Base-by-base conservation (phyloP, 2,888 invertebrate genomes). In the Pyrrhosoma nymphula region DNA sequence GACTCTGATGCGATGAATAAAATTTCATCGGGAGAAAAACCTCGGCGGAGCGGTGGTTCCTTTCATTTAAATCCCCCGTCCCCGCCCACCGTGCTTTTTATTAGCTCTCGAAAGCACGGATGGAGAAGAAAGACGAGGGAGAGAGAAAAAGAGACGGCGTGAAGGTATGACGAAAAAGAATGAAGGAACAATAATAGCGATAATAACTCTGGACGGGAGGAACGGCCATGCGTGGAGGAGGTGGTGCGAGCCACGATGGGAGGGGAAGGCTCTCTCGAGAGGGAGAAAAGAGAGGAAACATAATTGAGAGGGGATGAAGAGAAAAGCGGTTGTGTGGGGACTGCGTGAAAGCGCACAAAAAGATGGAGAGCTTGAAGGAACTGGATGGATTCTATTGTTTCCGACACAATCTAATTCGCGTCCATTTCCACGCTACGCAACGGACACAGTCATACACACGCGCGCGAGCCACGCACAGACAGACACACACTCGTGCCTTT, bases 1-100 rank as follows among this genome's bases (percentile, higher is more conserved):
- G 82, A 82, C 82, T n/a, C n/a, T 82, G 82, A 82, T 82, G 82
- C 82, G 82, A 82, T 82, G 82, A 82, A 82, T 82, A 35, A 82
- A 82, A 82, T 82, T 47, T 82, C 82, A 35, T 35, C 82, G 16
- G 8, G 82, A 82, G 82, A 82, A 82, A 82, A 82, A 82, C 30
- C 82, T 82, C 82, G 16, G 82, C 10, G 60, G n/a, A n/a, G n/a
- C 82, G 60, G 60, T 47, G n/a, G 82, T 82, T 35, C 35, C 82
- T 82, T 82, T 82, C 82, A 82, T 82, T 69, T 26, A 26, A 20
- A 69, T 82, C 82, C 82, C 82, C 60, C 60, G 2, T 20, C 20
- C 1, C 60, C 16, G 18, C 3, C 60, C 1, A 20, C 60, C 20
- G 20, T 20, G 60, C 82, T 35, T 82, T 82, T 35, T 82, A 82